phyloP scores from a whole-genome alignment of 2,113 vertebrate genomes.

The Elephantulus edwardii region DNA sequence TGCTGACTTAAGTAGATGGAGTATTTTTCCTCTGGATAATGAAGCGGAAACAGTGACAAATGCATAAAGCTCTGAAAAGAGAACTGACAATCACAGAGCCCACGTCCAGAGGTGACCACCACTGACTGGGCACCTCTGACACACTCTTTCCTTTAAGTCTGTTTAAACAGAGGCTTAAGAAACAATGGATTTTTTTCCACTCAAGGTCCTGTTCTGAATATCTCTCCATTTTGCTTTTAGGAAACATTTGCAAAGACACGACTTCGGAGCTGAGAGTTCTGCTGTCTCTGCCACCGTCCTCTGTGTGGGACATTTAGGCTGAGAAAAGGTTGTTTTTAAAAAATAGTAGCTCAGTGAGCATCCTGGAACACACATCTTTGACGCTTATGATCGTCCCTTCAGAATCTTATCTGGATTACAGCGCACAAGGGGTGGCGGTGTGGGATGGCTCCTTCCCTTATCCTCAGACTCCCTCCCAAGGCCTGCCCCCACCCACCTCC shows the following conservation, averaged over 20 bases:
- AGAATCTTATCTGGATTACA: not conserved
- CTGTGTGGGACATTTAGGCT: not conserved
- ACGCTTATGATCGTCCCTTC: not conserved
- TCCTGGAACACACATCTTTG: not conserved
- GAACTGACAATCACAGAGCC: not conserved
- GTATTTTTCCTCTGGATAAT: not conserved
- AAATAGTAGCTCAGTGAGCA: not conserved
- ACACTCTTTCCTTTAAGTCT: not conserved
- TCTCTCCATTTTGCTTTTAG: not conserved
- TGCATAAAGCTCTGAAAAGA: not conserved
- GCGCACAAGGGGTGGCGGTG: not conserved
- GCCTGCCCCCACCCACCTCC: not conserved
- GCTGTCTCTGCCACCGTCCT: not conserved
- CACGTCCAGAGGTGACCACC: not conserved
- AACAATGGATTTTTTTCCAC: not conserved
- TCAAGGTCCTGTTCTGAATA: not conserved
- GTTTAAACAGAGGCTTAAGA: not conserved
- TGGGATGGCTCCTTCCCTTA: not conserved
- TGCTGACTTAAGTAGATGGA: not conserved
- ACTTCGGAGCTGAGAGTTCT: not conserved
- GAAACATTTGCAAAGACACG: not conserved
- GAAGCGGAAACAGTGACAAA: not conserved
- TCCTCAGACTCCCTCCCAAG: not conserved
- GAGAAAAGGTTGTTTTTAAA: not conserved
- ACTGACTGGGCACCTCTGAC: not conserved